Conservation (phyloP, 2,888 invertebrate genomes). For the Nebria salina region DNA sequence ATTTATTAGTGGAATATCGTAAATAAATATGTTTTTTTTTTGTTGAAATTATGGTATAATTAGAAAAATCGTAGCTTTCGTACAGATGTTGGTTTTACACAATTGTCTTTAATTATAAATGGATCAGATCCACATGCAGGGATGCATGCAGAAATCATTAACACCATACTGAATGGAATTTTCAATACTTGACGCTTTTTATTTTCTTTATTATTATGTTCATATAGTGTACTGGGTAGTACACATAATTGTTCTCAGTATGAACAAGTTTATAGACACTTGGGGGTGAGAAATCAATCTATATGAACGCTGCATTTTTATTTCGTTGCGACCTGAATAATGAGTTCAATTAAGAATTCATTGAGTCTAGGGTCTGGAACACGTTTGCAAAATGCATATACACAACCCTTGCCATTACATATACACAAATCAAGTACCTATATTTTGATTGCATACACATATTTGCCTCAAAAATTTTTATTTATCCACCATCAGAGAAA, state of each 20-base stretch:
- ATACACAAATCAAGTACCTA: neutral
- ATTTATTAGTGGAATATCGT: no score
- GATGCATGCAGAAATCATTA: constrained; percentile 37
- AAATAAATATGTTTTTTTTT: no score
- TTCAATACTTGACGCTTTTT: constrained; percentile 38
- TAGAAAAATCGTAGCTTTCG: neutral
- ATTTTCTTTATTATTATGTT: constrained; percentile 43
- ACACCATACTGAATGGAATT: constrained; percentile 39
- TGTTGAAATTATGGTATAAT: neutral
- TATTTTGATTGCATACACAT: neutral
- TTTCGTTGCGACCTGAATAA: constrained; percentile 30
- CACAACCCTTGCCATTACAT: constrained; percentile 15
- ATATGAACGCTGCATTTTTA: constrained; percentile 26
- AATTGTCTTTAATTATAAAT: constrained; percentile 42
- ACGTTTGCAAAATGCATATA: constrained; percentile 38
- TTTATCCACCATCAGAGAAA: no score
- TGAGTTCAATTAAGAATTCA: constrained; percentile 38
- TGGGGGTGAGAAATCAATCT: constrained; percentile 32
- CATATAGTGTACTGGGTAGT: constrained; percentile 17
- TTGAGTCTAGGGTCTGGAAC: constrained; percentile 18
- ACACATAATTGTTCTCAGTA: constrained; percentile 38
- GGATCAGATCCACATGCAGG: constrained; percentile 37
- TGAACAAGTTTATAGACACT: constrained; percentile 30
- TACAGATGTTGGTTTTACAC: constrained; percentile 29
- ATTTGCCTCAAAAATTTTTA: neutral